Evolutionary conservation across 1,140 invertebrate species (phyloP).

Genomic region (Drosophila quadrilineata): DNA sequence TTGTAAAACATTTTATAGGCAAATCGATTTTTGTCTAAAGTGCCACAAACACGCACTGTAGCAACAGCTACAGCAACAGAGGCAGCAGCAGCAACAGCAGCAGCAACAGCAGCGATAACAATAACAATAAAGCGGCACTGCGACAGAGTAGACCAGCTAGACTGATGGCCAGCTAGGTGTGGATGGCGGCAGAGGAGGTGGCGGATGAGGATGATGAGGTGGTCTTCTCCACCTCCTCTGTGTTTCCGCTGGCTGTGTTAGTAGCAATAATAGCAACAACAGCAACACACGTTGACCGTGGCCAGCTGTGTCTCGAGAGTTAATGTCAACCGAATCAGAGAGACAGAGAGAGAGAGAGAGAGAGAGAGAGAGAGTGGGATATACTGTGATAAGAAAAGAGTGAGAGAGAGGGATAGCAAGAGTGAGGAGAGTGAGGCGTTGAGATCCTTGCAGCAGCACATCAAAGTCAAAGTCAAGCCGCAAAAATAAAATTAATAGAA

Average conservation of each 20-base stretch:
- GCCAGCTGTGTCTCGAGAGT: constrained; percentile 27
- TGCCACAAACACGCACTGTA: constrained; percentile 69
- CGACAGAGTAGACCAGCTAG: constrained; percentile 7
- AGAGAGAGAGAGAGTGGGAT: not conserved
- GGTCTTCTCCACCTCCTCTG: too few relatives aligned
- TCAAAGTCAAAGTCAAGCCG: constrained; percentile 48
- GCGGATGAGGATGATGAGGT: not conserved
- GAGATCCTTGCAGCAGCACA: constrained; percentile 36
- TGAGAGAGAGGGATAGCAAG: too few relatives aligned
- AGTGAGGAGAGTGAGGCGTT: not conserved
- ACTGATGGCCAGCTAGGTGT: too few relatives aligned
- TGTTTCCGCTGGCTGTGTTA: constrained; percentile 52
- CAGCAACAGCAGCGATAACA: constrained; percentile 50
- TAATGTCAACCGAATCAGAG: constrained; percentile 25
- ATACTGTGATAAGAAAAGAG: too few relatives aligned
- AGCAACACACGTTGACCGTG: constrained; percentile 40
- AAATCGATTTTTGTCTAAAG: constrained; percentile 80
- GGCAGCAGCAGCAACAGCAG: constrained; percentile 34
- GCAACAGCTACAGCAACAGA: constrained; percentile 35
- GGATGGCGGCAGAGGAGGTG: not conserved
- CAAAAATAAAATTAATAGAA: not conserved
- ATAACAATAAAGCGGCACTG: constrained; percentile 51
- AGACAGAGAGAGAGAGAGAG: not conserved
- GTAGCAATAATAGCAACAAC: constrained; percentile 19
- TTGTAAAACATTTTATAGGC: constrained; percentile 79